phyloP scores from a whole-genome alignment of 2,888 invertebrate genomes.

The Orthosia gothica region DNA sequence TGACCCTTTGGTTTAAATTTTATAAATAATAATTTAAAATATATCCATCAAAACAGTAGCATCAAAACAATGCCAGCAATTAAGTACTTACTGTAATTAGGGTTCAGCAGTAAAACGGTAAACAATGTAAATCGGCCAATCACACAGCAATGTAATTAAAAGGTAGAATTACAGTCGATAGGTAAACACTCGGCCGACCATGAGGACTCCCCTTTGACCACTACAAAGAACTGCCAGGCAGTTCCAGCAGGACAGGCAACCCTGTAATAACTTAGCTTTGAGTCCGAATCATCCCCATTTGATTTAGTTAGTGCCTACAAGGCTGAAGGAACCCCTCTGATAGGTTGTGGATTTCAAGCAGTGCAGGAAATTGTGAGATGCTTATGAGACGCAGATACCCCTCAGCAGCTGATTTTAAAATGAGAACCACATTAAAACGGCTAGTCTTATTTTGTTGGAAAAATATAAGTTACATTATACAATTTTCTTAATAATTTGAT shows the following conservation, averaged over 20 bases:
- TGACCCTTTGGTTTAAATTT: no score
- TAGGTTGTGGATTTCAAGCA: no score
- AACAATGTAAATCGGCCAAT: constrained; percentile 1
- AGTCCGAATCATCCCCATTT: neutral
- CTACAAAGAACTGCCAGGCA: neutral
- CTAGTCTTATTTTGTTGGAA: no score
- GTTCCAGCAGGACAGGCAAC: neutral
- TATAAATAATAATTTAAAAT: no score
- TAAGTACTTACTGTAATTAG: neutral
- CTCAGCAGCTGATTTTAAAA: no score
- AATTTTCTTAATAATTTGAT: no score
- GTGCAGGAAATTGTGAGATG: neutral
- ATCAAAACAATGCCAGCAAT: neutral
- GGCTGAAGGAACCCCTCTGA: neutral
- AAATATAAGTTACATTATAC: no score
- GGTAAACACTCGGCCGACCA: neutral
- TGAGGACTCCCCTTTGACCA: neutral
- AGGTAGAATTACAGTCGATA: neutral
- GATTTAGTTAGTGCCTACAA: constrained; percentile 13
- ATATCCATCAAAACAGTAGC: no score
- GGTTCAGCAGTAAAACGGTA: neutral
- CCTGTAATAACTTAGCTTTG: neutral
- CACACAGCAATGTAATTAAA: constrained; percentile 14
- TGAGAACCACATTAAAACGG: no score
- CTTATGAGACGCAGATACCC: no score